Percentiles rank a stretch among this genome's conserved stretches.
These are phyloP conservation scores for Leptoteleia sp. DNA, from an alignment of 1,140 invertebrate genomes.

Conservation along the genomic window DNA sequence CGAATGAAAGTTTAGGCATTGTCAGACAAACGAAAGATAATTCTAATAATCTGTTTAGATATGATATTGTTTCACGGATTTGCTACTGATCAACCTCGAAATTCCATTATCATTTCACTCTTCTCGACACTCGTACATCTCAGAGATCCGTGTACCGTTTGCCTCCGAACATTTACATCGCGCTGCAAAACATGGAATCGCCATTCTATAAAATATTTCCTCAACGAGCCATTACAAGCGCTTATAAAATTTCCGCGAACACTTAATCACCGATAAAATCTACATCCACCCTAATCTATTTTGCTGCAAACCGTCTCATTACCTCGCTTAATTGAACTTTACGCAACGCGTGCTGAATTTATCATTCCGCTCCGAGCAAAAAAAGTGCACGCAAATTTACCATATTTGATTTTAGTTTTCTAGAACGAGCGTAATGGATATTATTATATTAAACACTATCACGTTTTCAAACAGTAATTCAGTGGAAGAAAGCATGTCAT, in stretches of 20 bases:
- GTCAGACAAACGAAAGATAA: too few relatives aligned
- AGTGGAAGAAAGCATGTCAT: too few relatives aligned
- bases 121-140: too few relatives aligned
- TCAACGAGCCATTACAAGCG: conserved; percentile 20
- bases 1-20: too few relatives aligned
- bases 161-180: conserved; percentile 2
- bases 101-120: conserved; percentile 10
- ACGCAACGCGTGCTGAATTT: conserved; percentile 7
- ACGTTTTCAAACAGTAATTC: too few relatives aligned
- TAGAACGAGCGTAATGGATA: neutral
- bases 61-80: too few relatives aligned
- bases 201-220: conserved; percentile 32
- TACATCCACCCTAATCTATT: conserved; percentile 33
- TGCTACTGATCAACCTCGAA: conserved; percentile 2
- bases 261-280: conserved; percentile 47
- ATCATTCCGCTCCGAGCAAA: conserved; percentile 11
- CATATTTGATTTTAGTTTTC: neutral
- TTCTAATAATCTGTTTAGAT: too few relatives aligned
- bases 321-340: conserved; percentile 39
- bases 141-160: neutral
- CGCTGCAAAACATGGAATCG: conserved; percentile 13
- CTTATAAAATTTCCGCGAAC: conserved; percentile 43
- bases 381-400: conserved; percentile 1
- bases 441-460: too few relatives aligned
- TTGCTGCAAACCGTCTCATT: conserved; percentile 34